A percentile compares a stretch with the other conserved stretches of the same genome.
phyloP scores from a whole-genome alignment of 2,797 vertebrate species.

The Jordanella pulchra region DNA sequence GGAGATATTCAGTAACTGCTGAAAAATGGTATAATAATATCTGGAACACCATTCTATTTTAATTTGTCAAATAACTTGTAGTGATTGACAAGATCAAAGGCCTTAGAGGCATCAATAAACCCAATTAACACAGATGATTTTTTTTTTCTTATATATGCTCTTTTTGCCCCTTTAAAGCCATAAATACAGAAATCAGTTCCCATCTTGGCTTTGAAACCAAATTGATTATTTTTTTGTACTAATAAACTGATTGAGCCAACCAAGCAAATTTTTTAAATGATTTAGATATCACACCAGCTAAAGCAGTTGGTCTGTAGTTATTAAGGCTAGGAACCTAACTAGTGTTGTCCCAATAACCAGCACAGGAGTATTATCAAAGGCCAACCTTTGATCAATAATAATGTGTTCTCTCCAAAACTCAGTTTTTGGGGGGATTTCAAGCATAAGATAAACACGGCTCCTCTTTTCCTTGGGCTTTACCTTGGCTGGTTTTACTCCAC shows the following conservation, averaged over 20 bases:
- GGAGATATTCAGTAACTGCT: neutral
- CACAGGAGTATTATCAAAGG: neutral
- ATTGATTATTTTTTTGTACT: neutral
- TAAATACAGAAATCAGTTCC: neutral
- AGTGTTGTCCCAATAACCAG: neutral
- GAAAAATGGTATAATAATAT: neutral
- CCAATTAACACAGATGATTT: too few relatives aligned
- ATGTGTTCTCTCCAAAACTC: too few relatives aligned
- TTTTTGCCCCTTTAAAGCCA: neutral
- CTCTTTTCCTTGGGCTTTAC: too few relatives aligned
- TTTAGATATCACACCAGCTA: neutral
- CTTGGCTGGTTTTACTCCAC: too few relatives aligned
- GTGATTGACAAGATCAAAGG: too few relatives aligned
- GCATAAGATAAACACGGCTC: too few relatives aligned
- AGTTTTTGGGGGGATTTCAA: too few relatives aligned
- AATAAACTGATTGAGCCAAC: neutral
- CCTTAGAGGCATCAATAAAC: too few relatives aligned
- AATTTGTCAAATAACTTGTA: neutral
- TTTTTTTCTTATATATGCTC: neutral
- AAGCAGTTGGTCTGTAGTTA: neutral
- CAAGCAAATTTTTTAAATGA: neutral
- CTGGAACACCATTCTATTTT: neutral
- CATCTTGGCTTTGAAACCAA: neutral
- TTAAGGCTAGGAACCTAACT: neutral
- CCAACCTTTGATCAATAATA: too few relatives aligned